Percentiles rank a stretch among this genome's conserved stretches.
phyloP scores from a whole-genome alignment of 2,888 invertebrate species.

The Chromoteleia sp. region DNA sequence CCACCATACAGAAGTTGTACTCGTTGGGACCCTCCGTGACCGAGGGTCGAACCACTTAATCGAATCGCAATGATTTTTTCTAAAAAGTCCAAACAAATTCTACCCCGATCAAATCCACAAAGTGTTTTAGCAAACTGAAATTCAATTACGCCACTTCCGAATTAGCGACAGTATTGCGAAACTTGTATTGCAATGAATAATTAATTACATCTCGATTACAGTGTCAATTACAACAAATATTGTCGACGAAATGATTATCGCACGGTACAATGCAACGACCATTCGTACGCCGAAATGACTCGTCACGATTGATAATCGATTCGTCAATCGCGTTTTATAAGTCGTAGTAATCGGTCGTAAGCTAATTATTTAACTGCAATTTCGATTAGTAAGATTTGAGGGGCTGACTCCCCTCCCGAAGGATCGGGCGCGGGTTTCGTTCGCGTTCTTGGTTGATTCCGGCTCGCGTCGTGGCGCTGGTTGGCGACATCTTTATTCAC shows the following conservation, averaged over 20 bases:
- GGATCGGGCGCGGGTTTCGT: too few species aligned
- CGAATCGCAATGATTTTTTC: conserved; percentile 9
- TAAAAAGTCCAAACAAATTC: background rate
- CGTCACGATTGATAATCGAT: conserved; percentile 43
- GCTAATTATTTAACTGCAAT: conserved; percentile 66
- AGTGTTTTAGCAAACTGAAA: conserved; percentile 47
- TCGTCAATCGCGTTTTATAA: conserved; percentile 53
- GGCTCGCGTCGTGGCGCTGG: too few species aligned
- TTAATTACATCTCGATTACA: conserved; percentile 67
- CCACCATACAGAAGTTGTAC: conserved; percentile 6
- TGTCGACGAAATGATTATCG: conserved; percentile 40
- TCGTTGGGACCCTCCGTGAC: conserved; percentile 14
- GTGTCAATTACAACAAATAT: conserved; percentile 57
- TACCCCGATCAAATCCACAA: conserved; percentile 2
- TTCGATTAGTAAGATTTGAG: conserved; percentile 1
- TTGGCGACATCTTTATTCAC: too few species aligned
- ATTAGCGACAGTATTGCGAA: conserved; percentile 59
- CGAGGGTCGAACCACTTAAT: background rate
- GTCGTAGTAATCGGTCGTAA: conserved; percentile 65
- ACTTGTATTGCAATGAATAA: conserved; percentile 64
- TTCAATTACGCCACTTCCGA: conserved; percentile 58
- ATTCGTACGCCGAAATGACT: conserved; percentile 2
- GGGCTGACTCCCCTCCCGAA: conserved; percentile 2
- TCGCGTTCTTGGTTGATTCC: too few species aligned
- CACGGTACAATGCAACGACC: background rate